These are phyloP conservation scores for Pyxicephalus adspersus DNA, from an alignment of 2,113 vertebrate species.

Conservation along the genomic window DNA sequence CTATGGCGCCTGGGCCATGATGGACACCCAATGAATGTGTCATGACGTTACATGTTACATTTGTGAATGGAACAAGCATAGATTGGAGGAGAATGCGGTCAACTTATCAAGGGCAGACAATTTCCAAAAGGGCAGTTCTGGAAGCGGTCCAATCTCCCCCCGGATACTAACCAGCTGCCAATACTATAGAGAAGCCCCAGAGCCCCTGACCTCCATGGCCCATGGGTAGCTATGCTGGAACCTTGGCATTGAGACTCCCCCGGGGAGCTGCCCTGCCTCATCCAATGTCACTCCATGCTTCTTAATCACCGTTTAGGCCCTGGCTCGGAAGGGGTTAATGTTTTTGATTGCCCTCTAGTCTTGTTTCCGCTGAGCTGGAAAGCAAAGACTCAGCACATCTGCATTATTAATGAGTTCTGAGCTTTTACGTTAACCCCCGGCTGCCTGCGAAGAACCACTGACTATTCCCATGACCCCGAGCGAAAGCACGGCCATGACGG, in stretches of 20 bases:
- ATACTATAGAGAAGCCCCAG: too few relatives aligned
- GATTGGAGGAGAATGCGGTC: too few relatives aligned
- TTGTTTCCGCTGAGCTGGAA: slow-evolving; percentile 34
- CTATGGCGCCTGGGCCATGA: too few relatives aligned
- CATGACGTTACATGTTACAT: too few relatives aligned
- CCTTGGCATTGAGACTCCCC: background rate
- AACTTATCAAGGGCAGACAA: too few relatives aligned
- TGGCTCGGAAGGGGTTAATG: slow-evolving; percentile 32
- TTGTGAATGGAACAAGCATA: too few relatives aligned
- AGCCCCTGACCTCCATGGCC: too few relatives aligned
- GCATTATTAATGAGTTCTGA: slow-evolving; percentile 31
- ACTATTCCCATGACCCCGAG: background rate
- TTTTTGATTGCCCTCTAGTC: slow-evolving; percentile 15
- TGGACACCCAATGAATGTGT: too few relatives aligned
- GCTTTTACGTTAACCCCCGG: slow-evolving; percentile 26
- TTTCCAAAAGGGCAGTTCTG: too few relatives aligned
- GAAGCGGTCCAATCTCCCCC: too few relatives aligned
- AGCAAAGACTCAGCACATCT: slow-evolving; percentile 37
- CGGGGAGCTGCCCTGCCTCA: background rate
- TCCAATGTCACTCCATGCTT: background rate
- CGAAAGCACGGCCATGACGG: too few relatives aligned
- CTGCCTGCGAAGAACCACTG: slow-evolving; percentile 10
- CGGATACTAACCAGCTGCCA: too few relatives aligned
- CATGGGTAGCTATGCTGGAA: background rate
- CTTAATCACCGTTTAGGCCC: background rate